Conservation (phyloP, 2,888 invertebrate genomes). For the Monoplex corrugatus region DNA sequence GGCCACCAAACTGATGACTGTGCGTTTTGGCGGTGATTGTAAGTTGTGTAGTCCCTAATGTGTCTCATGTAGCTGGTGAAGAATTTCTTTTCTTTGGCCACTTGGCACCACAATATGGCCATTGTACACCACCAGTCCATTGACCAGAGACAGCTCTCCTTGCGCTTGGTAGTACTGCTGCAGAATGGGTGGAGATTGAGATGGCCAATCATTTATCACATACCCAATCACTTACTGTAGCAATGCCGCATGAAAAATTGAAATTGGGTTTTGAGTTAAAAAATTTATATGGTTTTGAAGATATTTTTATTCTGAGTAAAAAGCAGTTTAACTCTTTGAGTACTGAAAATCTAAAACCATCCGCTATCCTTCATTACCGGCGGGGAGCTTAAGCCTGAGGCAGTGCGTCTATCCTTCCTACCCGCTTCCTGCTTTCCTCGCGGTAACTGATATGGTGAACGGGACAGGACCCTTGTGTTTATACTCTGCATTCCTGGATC, state of each 20-base stretch:
- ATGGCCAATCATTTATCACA: conserved; percentile 38
- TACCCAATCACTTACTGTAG: conserved; percentile 41
- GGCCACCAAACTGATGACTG: conserved; percentile 45
- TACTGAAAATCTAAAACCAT: not conserved
- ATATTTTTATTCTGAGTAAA: too few species aligned
- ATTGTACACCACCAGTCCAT: conserved; percentile 37
- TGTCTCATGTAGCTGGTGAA: conserved; percentile 36
- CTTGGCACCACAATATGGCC: not conserved
- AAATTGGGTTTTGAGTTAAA: not conserved
- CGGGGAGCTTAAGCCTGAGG: conserved; percentile 1
- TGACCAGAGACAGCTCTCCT: conserved; percentile 18
- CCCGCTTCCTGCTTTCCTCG: too few species aligned
- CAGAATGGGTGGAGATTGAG: not conserved
- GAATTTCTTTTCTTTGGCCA: not conserved
- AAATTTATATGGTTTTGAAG: not conserved
- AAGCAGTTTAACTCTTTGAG: not conserved
- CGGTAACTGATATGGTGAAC: too few species aligned
- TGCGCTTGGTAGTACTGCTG: conserved; percentile 1
- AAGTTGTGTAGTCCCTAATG: conserved; percentile 47
- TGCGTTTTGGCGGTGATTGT: conserved; percentile 26
- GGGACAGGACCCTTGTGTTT: too few species aligned
- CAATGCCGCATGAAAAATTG: conserved; percentile 38
- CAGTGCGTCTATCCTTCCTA: conserved; percentile 32
- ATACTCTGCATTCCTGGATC: too few species aligned
- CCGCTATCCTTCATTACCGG: conserved; percentile 15